A percentile compares a stretch with the other conserved stretches of the same genome.
Evolutionary conservation across 2,888 invertebrate genomes (phyloP).

Genomic region (Mimas tiliae): DNA sequence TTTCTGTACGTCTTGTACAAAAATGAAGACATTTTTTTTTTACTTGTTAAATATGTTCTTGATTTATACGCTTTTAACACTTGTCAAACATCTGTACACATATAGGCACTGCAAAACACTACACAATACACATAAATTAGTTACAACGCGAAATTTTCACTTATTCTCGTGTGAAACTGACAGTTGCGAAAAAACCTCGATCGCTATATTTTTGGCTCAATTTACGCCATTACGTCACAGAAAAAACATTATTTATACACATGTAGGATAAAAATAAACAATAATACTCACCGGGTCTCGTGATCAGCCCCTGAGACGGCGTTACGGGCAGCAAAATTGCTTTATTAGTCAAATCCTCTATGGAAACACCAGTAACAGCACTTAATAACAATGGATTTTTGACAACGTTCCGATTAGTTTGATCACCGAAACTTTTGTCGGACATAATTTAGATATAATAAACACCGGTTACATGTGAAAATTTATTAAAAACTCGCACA

Average conservation of each 20-base stretch:
- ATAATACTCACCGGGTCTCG: conserved; percentile 74
- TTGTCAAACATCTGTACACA: not conserved
- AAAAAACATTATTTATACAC: conserved; percentile 49
- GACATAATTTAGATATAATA: conserved; percentile 64
- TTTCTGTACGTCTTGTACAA: conserved; percentile 72
- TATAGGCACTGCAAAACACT: conserved; percentile 16
- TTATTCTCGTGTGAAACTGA: conserved; percentile 45
- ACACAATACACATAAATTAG: conserved; percentile 25
- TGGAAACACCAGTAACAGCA: conserved; percentile 89
- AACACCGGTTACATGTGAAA: conserved; percentile 64
- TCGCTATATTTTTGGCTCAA: conserved; percentile 51
- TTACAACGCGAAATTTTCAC: conserved; percentile 31
- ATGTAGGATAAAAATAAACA: conserved; percentile 64
- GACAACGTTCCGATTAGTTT: conserved; percentile 70
- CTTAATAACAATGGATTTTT: conserved; percentile 90
- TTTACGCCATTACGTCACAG: conserved; percentile 53
- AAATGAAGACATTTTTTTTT: conserved; percentile 63
- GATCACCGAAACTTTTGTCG: conserved; percentile 79
- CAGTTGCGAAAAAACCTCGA: conserved; percentile 48
- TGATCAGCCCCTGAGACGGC: conserved; percentile 66
- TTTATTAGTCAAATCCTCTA: conserved; percentile 90
- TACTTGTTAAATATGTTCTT: conserved; percentile 30
- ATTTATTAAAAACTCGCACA: conserved; percentile 74
- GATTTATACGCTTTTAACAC: conserved; percentile 17
- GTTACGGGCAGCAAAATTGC: conserved; percentile 88